A percentile compares a stretch with the other conserved stretches of the same genome.
These are phyloP conservation scores for Dissostichus mawsoni DNA, from an alignment of 2,113 vertebrate species.

Conservation along the genomic window DNA sequence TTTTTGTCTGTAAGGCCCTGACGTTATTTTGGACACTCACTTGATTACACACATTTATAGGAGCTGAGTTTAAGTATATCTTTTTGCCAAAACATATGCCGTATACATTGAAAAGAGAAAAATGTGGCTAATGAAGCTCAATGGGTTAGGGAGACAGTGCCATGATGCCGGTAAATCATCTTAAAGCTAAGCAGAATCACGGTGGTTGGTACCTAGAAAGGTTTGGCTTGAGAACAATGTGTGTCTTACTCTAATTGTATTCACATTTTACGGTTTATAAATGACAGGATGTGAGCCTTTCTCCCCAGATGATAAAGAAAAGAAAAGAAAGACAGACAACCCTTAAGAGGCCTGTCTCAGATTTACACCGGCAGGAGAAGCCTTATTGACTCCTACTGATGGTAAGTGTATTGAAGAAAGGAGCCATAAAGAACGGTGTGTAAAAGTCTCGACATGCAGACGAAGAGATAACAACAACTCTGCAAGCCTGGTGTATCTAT, in stretches of 20 bases:
- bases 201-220: not conserved
- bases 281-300: not conserved
- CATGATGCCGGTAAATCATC: not conserved
- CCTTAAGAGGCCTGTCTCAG: slow-evolving; percentile 8
- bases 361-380: slow-evolving; percentile 51
- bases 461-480: slow-evolving; percentile 15
- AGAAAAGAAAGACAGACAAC: slow-evolving; percentile 16
- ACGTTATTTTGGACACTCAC: too few species aligned
- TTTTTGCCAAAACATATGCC: too few species aligned
- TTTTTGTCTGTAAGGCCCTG: too few species aligned
- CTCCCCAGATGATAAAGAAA: not conserved
- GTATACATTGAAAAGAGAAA: too few species aligned
- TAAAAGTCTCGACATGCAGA: slow-evolving; percentile 34
- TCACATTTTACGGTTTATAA: not conserved
- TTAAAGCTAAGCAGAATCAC: not conserved
- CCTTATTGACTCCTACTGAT: slow-evolving; percentile 42
- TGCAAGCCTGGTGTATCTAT: not conserved
- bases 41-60: too few species aligned
- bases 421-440: slow-evolving; percentile 53
- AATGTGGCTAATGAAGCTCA: too few species aligned
- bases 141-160: not conserved
- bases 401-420: slow-evolving; percentile 46
- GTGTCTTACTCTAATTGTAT: not conserved
- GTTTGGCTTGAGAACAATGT: not conserved
- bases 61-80: too few species aligned